Conservation (phyloP, 2,113 vertebrate genomes). For the Plecotus auritus region DNA sequence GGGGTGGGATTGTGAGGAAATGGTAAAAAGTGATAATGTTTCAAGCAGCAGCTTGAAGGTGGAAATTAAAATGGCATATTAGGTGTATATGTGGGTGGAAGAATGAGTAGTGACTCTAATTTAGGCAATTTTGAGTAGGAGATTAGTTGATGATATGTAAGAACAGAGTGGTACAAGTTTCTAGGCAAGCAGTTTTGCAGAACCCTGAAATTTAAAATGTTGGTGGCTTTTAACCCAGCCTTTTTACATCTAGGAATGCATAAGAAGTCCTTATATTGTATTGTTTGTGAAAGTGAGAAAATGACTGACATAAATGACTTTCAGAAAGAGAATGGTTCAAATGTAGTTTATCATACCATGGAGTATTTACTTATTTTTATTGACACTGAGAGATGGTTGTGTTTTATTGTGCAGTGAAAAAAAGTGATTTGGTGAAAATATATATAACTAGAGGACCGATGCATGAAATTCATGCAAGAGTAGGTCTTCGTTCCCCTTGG, state of each 20-base stretch:
- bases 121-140: slow-evolving; percentile 11
- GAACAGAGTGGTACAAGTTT: not conserved
- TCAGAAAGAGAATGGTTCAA: not conserved
- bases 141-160: slow-evolving; percentile 12
- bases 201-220: slow-evolving; percentile 15
- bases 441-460: not conserved
- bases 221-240: not conserved
- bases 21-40: not conserved
- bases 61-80: slow-evolving; percentile 32
- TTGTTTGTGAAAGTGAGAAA: not conserved
- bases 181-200: not conserved
- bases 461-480: too few relatives aligned
- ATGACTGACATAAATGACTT: not conserved
- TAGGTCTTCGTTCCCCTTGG: too few relatives aligned
- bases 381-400: not conserved
- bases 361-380: not conserved
- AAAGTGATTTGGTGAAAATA: not conserved
- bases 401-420: not conserved
- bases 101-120: slow-evolving; percentile 14
- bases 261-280: not conserved
- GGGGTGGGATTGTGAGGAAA: not conserved
- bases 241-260: not conserved
- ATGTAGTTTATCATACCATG: not conserved
- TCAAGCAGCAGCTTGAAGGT: not conserved
- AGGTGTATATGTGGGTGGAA: not conserved